Evolutionary conservation across 2,113 vertebrate species (phyloP).

Genomic region (Cyphomyrus discorhynchus): DNA sequence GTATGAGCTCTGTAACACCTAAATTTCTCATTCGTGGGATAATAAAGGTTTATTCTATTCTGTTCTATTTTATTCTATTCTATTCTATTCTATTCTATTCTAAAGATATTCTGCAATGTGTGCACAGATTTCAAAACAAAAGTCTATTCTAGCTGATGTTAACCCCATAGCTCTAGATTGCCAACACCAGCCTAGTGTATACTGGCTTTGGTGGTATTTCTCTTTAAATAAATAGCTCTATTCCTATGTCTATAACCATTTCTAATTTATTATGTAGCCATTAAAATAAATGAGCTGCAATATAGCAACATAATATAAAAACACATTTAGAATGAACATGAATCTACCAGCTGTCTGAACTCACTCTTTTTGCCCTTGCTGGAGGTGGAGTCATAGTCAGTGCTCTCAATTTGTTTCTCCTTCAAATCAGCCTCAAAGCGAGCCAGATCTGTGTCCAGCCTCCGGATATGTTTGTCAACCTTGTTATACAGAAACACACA

Average conservation of each 20-base stretch:
- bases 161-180: neutral
- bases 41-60: too few relatives aligned
- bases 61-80: too few relatives aligned
- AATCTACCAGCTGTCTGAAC: conserved; percentile 29
- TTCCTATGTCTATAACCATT: neutral
- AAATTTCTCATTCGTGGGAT: too few relatives aligned
- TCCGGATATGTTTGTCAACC: conserved; percentile 95
- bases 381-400: conserved; percentile 90
- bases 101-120: neutral
- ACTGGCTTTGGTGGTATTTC: neutral
- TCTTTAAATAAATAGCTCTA: neutral
- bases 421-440: conserved; percentile 94
- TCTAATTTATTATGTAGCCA: neutral
- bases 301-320: neutral
- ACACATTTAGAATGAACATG: neutral
- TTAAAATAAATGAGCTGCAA: neutral
- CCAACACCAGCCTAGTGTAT: neutral
- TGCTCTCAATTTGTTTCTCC: conserved; percentile 94
- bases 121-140: neutral
- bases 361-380: conserved; percentile 95
- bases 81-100: too few relatives aligned
- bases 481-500: conserved; percentile 33
- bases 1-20: too few relatives aligned
- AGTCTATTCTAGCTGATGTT: neutral
- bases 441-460: conserved; percentile 89